phyloP scores from a whole-genome alignment of 2,797 vertebrate genomes.

The Percopsis omiscomaycus region DNA sequence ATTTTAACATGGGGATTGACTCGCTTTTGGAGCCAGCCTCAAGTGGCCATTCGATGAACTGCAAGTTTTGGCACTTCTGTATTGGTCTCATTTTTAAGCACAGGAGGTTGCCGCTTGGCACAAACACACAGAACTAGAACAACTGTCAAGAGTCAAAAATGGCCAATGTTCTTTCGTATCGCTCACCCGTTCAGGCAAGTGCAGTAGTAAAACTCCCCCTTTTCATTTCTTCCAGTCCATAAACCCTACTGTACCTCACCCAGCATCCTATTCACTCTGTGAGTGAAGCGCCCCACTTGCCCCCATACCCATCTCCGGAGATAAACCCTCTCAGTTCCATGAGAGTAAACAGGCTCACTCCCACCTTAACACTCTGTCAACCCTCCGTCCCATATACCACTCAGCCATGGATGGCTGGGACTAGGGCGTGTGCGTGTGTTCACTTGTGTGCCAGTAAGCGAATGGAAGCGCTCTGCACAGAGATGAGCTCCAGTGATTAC shows the following conservation, averaged over 20 bases:
- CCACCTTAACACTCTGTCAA: conserved; percentile 64
- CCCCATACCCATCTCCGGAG: conserved; percentile 49
- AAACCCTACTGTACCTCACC: conserved; percentile 37
- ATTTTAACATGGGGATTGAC: too few species aligned
- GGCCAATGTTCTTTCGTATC: conserved; percentile 10
- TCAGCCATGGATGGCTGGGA: conserved; percentile 42
- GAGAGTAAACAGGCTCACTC: conserved; percentile 81
- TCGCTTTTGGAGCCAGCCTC: too few species aligned
- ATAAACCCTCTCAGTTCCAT: conserved; percentile 75
- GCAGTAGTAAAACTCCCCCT: conserved; percentile 57
- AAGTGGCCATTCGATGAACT: too few species aligned
- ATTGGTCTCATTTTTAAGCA: too few species aligned
- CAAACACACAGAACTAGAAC: neutral
- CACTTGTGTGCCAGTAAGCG: conserved; percentile 38
- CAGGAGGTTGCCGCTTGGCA: too few species aligned
- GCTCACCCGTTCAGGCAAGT: conserved; percentile 41
- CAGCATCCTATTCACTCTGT: conserved; percentile 34
- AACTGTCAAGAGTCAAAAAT: too few species aligned
- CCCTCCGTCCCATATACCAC: conserved; percentile 56
- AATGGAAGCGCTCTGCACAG: conserved; percentile 78
- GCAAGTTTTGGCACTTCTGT: too few species aligned
- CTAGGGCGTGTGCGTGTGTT: conserved; percentile 22
- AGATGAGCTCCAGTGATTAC: conserved; percentile 90
- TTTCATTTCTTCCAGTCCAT: conserved; percentile 53
- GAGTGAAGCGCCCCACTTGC: conserved; percentile 43